Evolutionary conservation across 2,888 invertebrate species (phyloP).

Genomic region (Eupeodes latifasciatus): DNA sequence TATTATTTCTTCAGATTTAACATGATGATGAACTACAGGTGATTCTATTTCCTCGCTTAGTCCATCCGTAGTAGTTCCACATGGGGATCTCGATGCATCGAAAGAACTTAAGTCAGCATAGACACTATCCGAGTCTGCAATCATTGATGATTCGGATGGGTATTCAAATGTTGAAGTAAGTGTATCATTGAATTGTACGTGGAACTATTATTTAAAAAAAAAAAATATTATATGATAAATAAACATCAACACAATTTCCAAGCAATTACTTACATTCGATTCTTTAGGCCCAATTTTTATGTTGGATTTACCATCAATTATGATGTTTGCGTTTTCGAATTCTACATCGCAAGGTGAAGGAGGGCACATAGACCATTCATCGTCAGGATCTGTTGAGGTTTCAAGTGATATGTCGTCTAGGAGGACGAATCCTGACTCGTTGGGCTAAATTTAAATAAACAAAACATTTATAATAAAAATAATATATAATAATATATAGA

Average conservation of each 20-base stretch:
- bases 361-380: slow-evolving; percentile 87
- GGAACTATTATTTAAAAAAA: slow-evolving; percentile 86
- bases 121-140: slow-evolving; percentile 86
- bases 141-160: slow-evolving; percentile 94
- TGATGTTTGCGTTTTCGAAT: slow-evolving; percentile 94
- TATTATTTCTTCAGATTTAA: slow-evolving; percentile 83
- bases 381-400: slow-evolving; percentile 87
- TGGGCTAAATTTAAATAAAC: slow-evolving; percentile 83
- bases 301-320: slow-evolving; percentile 95
- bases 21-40: slow-evolving; percentile 80
- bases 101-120: slow-evolving; percentile 78
- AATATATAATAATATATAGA: too few relatives aligned
- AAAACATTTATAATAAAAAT: background rate
- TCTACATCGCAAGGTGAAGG: slow-evolving; percentile 93
- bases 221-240: too few relatives aligned
- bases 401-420: slow-evolving; percentile 86
- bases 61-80: slow-evolving; percentile 33
- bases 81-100: slow-evolving; percentile 72
- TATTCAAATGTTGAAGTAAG: slow-evolving; percentile 96
- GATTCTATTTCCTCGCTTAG: slow-evolving; percentile 75
- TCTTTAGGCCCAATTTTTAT: slow-evolving; percentile 87
- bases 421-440: slow-evolving; percentile 87
- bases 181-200: slow-evolving; percentile 95
- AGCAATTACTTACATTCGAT: slow-evolving; percentile 81
- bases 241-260: too few relatives aligned